phyloP scores from a whole-genome alignment of 2,888 invertebrate species.

The Pinctada fucata region DNA sequence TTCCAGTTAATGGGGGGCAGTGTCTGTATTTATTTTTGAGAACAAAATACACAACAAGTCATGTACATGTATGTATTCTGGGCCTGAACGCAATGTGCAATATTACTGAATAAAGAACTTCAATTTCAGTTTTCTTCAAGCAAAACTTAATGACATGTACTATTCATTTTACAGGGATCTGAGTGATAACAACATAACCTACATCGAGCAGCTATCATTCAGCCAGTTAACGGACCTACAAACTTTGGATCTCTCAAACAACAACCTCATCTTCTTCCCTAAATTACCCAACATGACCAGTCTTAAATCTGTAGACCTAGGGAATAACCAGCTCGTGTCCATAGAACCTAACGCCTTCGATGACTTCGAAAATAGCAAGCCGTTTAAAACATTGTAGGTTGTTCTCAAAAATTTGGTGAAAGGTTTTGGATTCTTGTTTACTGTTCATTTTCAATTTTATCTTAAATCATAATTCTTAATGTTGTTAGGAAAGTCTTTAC shows the following conservation, averaged over 20 bases:
- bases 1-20: too few relatives aligned
- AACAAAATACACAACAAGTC: too few relatives aligned
- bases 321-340: conserved; percentile 54
- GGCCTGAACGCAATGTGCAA: too few relatives aligned
- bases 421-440: background rate
- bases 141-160: too few relatives aligned
- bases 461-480: too few relatives aligned
- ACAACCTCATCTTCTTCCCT: conserved; percentile 50
- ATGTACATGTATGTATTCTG: too few relatives aligned
- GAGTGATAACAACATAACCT: conserved; percentile 49
- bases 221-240: conserved; percentile 22
- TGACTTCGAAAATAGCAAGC: conserved; percentile 46
- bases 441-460: too few relatives aligned
- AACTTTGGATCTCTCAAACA: conserved; percentile 33
- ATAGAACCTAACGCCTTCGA: conserved; percentile 61
- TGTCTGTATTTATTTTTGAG: too few relatives aligned
- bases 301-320: conserved; percentile 46
- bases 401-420: background rate
- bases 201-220: conserved; percentile 36
- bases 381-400: conserved; percentile 52
- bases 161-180: conserved; percentile 44
- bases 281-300: conserved; percentile 55
- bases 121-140: too few relatives aligned
- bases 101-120: too few relatives aligned
- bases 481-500: too few relatives aligned